These are phyloP conservation scores for Sclerodermus sp. DNA, from an alignment of 2,888 invertebrate genomes.

Conservation along the genomic window DNA sequence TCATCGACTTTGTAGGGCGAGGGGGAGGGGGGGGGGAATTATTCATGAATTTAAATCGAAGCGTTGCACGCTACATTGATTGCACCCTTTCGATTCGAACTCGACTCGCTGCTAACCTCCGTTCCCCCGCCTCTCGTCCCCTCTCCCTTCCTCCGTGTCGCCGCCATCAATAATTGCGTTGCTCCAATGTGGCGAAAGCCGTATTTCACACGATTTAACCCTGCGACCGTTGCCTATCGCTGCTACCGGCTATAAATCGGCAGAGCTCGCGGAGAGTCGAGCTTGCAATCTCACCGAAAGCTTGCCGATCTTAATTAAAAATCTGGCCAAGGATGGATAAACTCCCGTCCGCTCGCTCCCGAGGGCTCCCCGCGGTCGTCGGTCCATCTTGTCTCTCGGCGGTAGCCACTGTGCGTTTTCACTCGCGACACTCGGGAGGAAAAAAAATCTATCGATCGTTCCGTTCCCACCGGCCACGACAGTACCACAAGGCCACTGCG, in stretches of 20 bases:
- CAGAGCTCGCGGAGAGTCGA: slow-evolving; percentile 7
- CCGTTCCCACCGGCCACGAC: too few species aligned
- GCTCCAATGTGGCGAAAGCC: slow-evolving; percentile 37
- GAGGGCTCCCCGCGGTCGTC: too few species aligned
- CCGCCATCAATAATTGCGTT: slow-evolving; percentile 38
- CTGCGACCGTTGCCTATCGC: slow-evolving; percentile 13
- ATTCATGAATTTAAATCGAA: slow-evolving; percentile 51
- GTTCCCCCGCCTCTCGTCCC: neutral
- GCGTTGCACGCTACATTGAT: slow-evolving; percentile 46
- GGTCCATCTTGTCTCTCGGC: too few species aligned
- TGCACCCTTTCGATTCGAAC: slow-evolving; percentile 32
- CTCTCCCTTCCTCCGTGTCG: slow-evolving; percentile 3
- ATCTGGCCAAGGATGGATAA: neutral
- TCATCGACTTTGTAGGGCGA: too few species aligned
- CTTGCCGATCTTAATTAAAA: slow-evolving; percentile 4
- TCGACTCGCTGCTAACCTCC: slow-evolving; percentile 10
- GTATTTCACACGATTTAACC: slow-evolving; percentile 43
- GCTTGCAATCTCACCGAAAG: neutral
- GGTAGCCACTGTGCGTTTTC: too few species aligned
- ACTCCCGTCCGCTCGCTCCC: too few species aligned
- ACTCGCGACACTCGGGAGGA: too few species aligned
- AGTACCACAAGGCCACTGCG: too few species aligned
- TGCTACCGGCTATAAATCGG: slow-evolving; percentile 8
- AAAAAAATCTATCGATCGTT: too few species aligned
- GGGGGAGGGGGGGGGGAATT: slow-evolving; percentile 32